Base-by-base conservation (phyloP, 2,888 invertebrate genomes). In the Deilephila porcellus region DNA sequence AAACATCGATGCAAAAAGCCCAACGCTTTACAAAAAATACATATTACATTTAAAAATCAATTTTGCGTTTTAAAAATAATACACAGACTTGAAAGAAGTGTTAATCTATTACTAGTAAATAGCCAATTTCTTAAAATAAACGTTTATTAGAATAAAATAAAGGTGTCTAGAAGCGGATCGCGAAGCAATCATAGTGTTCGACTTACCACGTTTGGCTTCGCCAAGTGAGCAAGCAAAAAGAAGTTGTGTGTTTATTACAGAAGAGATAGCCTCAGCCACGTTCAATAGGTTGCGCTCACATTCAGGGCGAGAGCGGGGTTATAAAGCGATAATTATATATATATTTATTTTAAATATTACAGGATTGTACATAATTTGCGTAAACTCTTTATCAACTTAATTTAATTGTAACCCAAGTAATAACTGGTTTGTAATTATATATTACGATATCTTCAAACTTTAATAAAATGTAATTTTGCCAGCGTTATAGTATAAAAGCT, bases 121-220 rank as follows among this genome's bases (percentile, higher is more conserved):
- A 45, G 59, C 37, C 34, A 71, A 71, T 71, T 25, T 45, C 3
- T 45, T 4, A 71, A 59, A 34, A 29, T 14, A 59, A 60, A 60
- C 11, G 7, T 59, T 17, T 60, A 70, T 34, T 60, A 19, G 17
- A 29, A 70, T 34, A 53, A 34, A 29, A 32, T 67, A 71, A 74
- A 45, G 56, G 60, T 60, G 64, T 64, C 19, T 56, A 71, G 45
- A 53, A 64, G 19, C 67, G 70, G 56, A 25, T 76, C 77, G 73
- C 77, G 74, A 80, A 76, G 71, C 74, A 59, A 63, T 77, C 76
- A 78, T 80, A 74, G 76, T 75, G 77, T 77, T 52, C 78, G 83
- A 93, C 94, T 94, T 92, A 94, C 94, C 93, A 80, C 91, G 88
- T 90, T 93, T 94, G 79, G 89, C 93, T 93, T 92, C 93, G 85